Evolutionary conservation across 2,888 invertebrate species (phyloP).

Genomic region (Drosophila aldrichi): DNA sequence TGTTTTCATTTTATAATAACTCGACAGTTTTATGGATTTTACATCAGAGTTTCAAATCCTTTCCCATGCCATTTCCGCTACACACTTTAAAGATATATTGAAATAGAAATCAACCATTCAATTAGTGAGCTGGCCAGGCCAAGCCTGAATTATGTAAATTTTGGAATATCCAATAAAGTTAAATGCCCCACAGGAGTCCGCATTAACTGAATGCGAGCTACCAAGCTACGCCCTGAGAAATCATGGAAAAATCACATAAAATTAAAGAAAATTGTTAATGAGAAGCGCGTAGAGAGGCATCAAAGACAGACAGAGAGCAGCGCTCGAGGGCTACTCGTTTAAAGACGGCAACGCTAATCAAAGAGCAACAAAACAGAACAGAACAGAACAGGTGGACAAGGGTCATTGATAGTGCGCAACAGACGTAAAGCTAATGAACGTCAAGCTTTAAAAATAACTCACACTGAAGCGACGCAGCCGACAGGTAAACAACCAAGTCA

Average conservation of each 20-base stretch:
- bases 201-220: constrained; percentile 18
- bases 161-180: constrained; percentile 11
- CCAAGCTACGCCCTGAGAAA: constrained; percentile 33
- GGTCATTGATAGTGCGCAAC: constrained; percentile 43
- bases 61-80: constrained; percentile 48
- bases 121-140: constrained; percentile 29
- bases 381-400: constrained; percentile 29
- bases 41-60: neutral
- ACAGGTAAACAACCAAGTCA: constrained; percentile 37
- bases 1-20: neutral
- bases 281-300: neutral
- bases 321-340: constrained; percentile 15
- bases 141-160: constrained; percentile 44
- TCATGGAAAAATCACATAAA: constrained; percentile 37
- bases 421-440: constrained; percentile 60
- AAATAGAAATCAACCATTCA: constrained; percentile 42
- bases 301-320: neutral
- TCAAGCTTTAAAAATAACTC: constrained; percentile 58
- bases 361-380: constrained; percentile 34
- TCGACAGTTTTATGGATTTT: constrained; percentile 26
- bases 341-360: constrained; percentile 41
- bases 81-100: constrained; percentile 27
- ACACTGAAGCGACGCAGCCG: constrained; percentile 17
- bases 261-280: constrained; percentile 12
- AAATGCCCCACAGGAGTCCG: constrained; percentile 32